Percentiles rank a stretch among this genome's conserved stretches.
phyloP scores from a whole-genome alignment of 2,113 vertebrate genomes.

The Reinhardtius hippoglossoides region DNA sequence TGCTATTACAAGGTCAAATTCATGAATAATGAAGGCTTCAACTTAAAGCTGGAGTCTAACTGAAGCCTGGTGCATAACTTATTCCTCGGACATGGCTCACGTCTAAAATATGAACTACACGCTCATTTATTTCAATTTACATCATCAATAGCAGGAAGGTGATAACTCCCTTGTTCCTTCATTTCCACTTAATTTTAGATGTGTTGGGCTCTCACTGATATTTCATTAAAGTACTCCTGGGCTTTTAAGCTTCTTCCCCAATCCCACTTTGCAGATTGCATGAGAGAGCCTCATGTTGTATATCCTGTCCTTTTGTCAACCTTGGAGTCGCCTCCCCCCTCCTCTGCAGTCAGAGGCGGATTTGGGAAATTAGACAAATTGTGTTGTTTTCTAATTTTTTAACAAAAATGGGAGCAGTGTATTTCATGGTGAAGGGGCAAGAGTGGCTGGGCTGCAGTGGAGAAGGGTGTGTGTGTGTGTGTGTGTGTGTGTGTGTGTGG shows the following conservation, averaged over 20 bases:
- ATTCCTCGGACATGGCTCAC: slow-evolving; percentile 19
- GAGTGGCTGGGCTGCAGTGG: neutral
- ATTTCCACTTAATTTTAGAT: neutral
- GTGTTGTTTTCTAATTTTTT: slow-evolving; percentile 8
- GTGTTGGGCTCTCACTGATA: neutral
- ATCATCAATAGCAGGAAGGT: neutral
- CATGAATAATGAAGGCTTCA: slow-evolving; percentile 57
- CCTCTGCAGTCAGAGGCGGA: neutral
- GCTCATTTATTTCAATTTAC: neutral
- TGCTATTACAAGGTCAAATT: slow-evolving; percentile 45
- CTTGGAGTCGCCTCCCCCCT: neutral
- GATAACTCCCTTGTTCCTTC: slow-evolving; percentile 2
- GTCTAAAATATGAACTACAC: slow-evolving; percentile 23
- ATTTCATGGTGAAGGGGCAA: slow-evolving; percentile 35
- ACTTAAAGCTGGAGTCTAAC: slow-evolving; percentile 24
- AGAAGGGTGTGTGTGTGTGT: slow-evolving; percentile 13
- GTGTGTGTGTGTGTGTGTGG: neutral
- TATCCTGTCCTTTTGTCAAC: slow-evolving; percentile 40
- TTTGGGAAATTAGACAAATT: slow-evolving; percentile 33
- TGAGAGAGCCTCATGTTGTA: slow-evolving; percentile 18
- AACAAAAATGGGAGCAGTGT: slow-evolving; percentile 21
- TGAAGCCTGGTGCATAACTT: slow-evolving; percentile 21
- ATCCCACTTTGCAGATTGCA: slow-evolving; percentile 38
- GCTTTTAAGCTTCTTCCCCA: neutral
- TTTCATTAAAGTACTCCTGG: slow-evolving; percentile 6